phyloP scores from a whole-genome alignment of 2,888 invertebrate genomes.

The Cataglyphis rosenhaueri region DNA sequence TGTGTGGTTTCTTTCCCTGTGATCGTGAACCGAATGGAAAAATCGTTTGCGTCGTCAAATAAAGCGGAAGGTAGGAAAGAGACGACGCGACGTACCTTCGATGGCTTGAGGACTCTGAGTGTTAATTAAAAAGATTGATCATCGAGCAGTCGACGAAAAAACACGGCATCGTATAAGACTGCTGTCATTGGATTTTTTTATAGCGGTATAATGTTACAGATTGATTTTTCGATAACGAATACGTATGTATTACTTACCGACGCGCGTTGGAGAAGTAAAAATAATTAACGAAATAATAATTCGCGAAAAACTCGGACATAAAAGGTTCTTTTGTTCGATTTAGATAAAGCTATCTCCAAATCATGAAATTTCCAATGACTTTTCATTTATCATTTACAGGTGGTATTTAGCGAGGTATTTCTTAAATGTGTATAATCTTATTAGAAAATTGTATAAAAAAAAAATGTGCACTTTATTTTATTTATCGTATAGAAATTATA shows the following conservation, averaged over 20 bases:
- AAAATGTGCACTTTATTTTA: not conserved
- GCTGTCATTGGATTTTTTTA: slow-evolving; percentile 54
- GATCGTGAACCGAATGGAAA: slow-evolving; percentile 50
- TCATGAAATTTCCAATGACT: not conserved
- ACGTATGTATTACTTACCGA: not conserved
- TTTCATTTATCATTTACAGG: not conserved
- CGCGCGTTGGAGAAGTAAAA: not conserved
- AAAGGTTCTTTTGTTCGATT: slow-evolving; percentile 22
- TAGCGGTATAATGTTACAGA: slow-evolving; percentile 23
- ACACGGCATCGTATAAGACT: slow-evolving; percentile 54
- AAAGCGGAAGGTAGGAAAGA: slow-evolving; percentile 16
- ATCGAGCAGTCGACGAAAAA: slow-evolving; percentile 76
- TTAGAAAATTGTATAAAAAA: slow-evolving; percentile 7
- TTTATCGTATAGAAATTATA: not conserved
- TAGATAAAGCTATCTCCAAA: slow-evolving; percentile 12
- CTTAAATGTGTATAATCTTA: not conserved
- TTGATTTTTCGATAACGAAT: slow-evolving; percentile 2
- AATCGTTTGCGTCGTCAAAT: slow-evolving; percentile 53
- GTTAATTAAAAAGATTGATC: slow-evolving; percentile 84
- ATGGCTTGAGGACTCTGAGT: slow-evolving; percentile 70
- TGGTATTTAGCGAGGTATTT: not conserved
- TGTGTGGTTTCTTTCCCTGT: slow-evolving; percentile 38
- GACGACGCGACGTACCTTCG: slow-evolving; percentile 27
- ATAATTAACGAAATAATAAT: slow-evolving; percentile 9
- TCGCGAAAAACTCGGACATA: not conserved